These are phyloP conservation scores for Megalops cyprinoides DNA, from an alignment of 2,797 vertebrate genomes.

Conservation along the genomic window DNA sequence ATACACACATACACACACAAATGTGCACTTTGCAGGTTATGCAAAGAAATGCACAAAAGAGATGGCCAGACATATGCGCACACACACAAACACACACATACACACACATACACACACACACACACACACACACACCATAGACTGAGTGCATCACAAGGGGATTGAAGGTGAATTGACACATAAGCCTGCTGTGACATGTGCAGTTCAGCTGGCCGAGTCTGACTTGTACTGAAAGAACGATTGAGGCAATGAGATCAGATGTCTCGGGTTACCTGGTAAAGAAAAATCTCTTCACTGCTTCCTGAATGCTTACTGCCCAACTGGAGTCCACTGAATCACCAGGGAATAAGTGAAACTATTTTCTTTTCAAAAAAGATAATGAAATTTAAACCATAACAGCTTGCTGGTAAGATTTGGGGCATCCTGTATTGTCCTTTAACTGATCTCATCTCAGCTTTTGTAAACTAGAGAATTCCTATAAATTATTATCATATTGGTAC, in stretches of 20 bases:
- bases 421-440: neutral
- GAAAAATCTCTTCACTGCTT: neutral
- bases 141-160: neutral
- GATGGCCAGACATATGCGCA: neutral
- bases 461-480: neutral
- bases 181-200: neutral
- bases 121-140: neutral
- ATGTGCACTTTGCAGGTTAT: no score
- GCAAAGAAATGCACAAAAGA: neutral
- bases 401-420: neutral
- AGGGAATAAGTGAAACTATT: neutral
- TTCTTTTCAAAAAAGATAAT: neutral
- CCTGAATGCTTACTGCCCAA: neutral
- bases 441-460: neutral
- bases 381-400: neutral
- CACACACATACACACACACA: neutral
- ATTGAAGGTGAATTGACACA: constrained; percentile 16
- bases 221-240: neutral
- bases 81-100: neutral
- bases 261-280: neutral
- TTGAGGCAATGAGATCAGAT: neutral
- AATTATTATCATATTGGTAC: neutral
- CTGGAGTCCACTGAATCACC: neutral
- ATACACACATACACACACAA: no score
- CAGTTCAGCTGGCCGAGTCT: neutral